A percentile compares a stretch with the other conserved stretches of the same genome.
Evolutionary conservation across 2,888 invertebrate species (phyloP).

Genomic region (Globia sparganii): DNA sequence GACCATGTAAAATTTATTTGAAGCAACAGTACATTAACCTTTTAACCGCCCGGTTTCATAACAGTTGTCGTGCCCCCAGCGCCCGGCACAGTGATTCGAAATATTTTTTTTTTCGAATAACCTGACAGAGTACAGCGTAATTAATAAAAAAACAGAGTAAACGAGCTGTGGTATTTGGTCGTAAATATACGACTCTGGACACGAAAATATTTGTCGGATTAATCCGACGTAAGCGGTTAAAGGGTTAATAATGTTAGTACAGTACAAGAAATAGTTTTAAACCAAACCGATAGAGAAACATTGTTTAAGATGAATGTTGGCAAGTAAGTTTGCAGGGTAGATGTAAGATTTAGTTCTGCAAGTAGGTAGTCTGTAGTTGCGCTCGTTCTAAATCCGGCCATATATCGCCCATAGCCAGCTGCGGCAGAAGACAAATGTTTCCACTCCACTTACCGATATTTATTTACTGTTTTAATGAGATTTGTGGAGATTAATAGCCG

Average conservation of each 20-base stretch:
- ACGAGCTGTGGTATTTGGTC: no score
- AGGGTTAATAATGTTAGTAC: not conserved
- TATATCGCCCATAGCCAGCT: conserved; percentile 41
- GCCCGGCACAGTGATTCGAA: no score
- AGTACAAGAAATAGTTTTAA: conserved; percentile 6
- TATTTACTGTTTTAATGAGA: conserved; percentile 66
- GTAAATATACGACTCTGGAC: no score
- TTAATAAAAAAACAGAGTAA: no score
- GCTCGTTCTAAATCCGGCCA: conserved; percentile 56
- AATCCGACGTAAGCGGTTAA: no score
- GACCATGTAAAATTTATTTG: not conserved
- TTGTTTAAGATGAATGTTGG: conserved; percentile 23
- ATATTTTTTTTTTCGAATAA: no score
- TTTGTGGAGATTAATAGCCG: conserved; percentile 42
- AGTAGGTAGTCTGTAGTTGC: conserved; percentile 7
- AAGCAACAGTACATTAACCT: conserved; percentile 16
- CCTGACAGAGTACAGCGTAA: no score
- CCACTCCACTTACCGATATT: conserved; percentile 61
- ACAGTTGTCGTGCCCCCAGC: no score
- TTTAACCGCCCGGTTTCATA: no score
- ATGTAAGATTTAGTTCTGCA: conserved; percentile 37
- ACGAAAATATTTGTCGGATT: no score
- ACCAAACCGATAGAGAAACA: conserved; percentile 1
- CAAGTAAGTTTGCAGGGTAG: conserved; percentile 37
- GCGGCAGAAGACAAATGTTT: conserved; percentile 59